Conservation (phyloP, 1,140 invertebrate genomes). For the Grapholita molesta region DNA sequence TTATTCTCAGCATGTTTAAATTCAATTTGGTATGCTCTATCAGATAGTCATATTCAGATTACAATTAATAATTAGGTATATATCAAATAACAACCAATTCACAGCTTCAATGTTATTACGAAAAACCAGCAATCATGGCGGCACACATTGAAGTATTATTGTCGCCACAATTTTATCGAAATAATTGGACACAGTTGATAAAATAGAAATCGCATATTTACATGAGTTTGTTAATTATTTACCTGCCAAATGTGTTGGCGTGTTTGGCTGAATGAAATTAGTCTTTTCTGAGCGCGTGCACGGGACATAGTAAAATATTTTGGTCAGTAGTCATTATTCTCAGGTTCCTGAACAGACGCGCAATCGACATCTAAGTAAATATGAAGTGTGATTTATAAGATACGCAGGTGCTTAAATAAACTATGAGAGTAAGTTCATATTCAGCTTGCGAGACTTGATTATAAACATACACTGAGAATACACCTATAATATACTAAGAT, state of each 20-base stretch:
- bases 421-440: too few relatives aligned
- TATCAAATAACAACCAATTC: conserved; percentile 19
- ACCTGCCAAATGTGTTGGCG: conserved; percentile 15
- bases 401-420: too few relatives aligned
- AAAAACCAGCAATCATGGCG: background rate
- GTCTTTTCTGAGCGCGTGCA: conserved; percentile 10
- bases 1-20: too few relatives aligned
- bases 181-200: conserved; percentile 15
- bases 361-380: background rate
- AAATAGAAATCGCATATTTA: conserved; percentile 17
- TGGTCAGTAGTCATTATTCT: background rate
- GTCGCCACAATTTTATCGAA: conserved; percentile 10
- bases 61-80: background rate
- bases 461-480: too few relatives aligned
- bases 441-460: too few relatives aligned
- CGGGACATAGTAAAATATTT: background rate
- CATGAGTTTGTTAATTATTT: conserved; percentile 17
- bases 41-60: background rate
- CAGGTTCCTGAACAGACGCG: background rate
- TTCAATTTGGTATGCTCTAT: background rate
- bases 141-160: background rate
- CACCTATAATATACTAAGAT: too few relatives aligned
- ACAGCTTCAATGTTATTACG: background rate
- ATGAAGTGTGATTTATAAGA: too few relatives aligned
- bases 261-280: conserved; percentile 18